Base-by-base conservation (phyloP, 2,113 vertebrate species). In the Stomatorhinus ivindoensis region DNA sequence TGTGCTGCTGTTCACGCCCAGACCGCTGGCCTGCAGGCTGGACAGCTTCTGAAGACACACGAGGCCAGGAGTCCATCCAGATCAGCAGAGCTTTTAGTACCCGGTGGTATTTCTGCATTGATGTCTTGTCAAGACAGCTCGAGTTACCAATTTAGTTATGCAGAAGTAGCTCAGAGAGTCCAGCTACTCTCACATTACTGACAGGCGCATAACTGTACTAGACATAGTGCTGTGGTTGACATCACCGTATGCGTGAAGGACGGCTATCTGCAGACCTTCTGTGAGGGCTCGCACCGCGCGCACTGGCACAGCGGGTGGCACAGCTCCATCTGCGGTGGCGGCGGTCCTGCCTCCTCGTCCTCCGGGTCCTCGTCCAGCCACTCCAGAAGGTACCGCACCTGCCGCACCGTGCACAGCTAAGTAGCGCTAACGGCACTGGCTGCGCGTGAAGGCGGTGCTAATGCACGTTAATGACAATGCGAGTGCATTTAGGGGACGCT, bases 301-400 rank as follows among this genome's bases (percentile, higher is more conserved):
- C 98, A 99, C 92, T 98, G 98, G 93, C 98, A 99, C 92, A 99
- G 94, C 0, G 98, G 98, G 89, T 99, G 98, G 90, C 98, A 99
- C 61, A 99, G 95, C 24, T 95, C 95, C 0, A 90, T 89, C 42
- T 95, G 95, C 0, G 90, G 73, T 0, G 90, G 73, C 7, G 83
- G 42, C 35, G 80, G 17, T 86, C 88, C 80, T n/a, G 90, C 96
- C 0, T 96, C 95, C 6, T 93, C 94, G 13, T 98, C 97, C n/a
- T 97, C 92, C 0, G 87, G 48, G 0, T 96, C 97, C 0, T 97
- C 96, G 4, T 99, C 98, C 6, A 95, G 87, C 98, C 98, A 99
- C 90, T 98, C 98, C 93, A 99, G 84, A 88, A 99, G 97, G 92
- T 99, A 99, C 3, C 97, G 97, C 51, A 99, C 97, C 98, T 99